These are phyloP conservation scores for Stegana nigrithorax DNA, from an alignment of 2,888 invertebrate species.

Conservation along the genomic window DNA sequence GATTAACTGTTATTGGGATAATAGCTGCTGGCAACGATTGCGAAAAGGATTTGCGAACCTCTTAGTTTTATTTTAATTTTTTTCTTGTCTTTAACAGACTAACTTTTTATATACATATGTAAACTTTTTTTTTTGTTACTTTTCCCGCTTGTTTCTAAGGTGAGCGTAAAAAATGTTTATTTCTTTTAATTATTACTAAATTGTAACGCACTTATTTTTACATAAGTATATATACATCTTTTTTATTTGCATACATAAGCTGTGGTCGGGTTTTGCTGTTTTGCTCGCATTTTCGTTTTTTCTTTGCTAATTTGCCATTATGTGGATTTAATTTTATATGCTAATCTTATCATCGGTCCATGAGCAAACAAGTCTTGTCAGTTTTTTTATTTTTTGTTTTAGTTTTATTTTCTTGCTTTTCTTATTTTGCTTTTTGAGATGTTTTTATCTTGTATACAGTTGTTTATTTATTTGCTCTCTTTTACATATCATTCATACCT, in stretches of 20 bases:
- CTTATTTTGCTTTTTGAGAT: slow-evolving; percentile 2
- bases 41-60: slow-evolving; percentile 27
- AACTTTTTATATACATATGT: background rate
- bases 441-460: no score
- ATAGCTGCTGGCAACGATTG: slow-evolving; percentile 25
- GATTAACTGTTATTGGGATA: slow-evolving; percentile 13
- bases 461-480: no score
- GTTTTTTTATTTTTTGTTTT: no score
- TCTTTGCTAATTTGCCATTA: background rate
- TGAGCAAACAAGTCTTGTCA: no score
- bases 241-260: no score
- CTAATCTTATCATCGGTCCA: slow-evolving; percentile 31
- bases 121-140: background rate
- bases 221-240: no score
- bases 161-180: background rate
- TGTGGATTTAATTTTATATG: slow-evolving; percentile 11
- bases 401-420: slow-evolving; percentile 8
- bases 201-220: background rate
- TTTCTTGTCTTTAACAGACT: background rate
- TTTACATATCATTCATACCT: no score
- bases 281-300: no score
- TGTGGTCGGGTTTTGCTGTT: no score
- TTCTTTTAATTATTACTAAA: background rate
- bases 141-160: slow-evolving; percentile 1
- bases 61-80: slow-evolving; percentile 16